Evolutionary conservation across 2,888 invertebrate species (phyloP), one percentile per base, ranked within the genome.

Genomic region (Hyposoter didymator): DNA sequence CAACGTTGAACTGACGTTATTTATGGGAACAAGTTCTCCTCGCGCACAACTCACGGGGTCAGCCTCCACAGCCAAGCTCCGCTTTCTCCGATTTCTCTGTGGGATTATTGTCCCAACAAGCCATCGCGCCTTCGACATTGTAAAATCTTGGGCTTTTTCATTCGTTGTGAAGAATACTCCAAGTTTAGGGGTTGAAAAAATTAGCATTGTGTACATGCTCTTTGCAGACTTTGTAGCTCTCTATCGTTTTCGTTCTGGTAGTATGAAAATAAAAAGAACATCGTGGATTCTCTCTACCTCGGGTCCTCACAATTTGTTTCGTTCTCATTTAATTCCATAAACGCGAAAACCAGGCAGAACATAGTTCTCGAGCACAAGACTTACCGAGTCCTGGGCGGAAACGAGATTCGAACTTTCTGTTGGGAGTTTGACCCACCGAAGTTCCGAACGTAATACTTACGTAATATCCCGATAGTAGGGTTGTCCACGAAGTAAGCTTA

Each of bases 401-500:
- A 67, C 62, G 45, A 72, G 72, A 70, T 82, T 82, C 72, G 74
- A 82, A 80, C 80, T 83, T 85, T 80, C 49, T 62, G 43, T 64
- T 28, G 76, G 45, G 81, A 83, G 76, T 83, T 78, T 62, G 72
- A 55, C 59, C 28, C 62, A n/a, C n/a, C 32, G 35, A 49, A 66
- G 62, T 73, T 66, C 62, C 67, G 67, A 76, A 72, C 35, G 69
- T 73, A 69, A 74, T 80, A 59, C 59, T 59, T 59, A 73, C 49
- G 66, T 80, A 83, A 80, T 85, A 73, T 81, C 52, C 64, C 59
- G 64, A 64, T 49, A 55, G 47, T 59, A 47, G 85, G 28, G 35
- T 70, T 39, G 67, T 82, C 75, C 32, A 59, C 45, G 45, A 74
- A 84, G 85, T 67, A 45, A 69, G 78, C 74, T 78, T 62, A 32